These are phyloP conservation scores for Ennomos fuscantarius DNA, from an alignment of 2,888 invertebrate species.

Conservation along the genomic window DNA sequence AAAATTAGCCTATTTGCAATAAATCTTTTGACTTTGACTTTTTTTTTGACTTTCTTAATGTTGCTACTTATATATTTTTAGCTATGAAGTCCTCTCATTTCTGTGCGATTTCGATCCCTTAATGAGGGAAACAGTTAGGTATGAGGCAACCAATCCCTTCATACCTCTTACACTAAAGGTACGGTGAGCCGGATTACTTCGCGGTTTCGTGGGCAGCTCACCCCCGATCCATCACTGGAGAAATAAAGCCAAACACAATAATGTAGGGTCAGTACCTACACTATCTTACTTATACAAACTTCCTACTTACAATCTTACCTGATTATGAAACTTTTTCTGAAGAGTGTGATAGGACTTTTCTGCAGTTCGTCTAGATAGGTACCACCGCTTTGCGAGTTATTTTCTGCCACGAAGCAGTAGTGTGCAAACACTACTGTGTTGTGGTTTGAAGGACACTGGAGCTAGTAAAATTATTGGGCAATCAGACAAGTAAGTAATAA, in stretches of 20 bases:
- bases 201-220: slow-evolving; percentile 39
- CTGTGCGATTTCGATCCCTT: slow-evolving; percentile 66
- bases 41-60: too few relatives aligned
- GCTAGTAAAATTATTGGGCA: too few relatives aligned
- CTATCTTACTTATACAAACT: neutral
- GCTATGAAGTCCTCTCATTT: slow-evolving; percentile 66
- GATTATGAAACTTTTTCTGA: slow-evolving; percentile 11
- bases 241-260: slow-evolving; percentile 15
- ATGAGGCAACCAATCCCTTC: slow-evolving; percentile 14
- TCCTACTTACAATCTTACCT: neutral
- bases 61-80: slow-evolving; percentile 43
- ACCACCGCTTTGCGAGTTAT: too few relatives aligned
- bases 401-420: too few relatives aligned
- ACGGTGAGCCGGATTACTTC: slow-evolving; percentile 29
- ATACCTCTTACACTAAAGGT: too few relatives aligned
- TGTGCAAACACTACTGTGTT: too few relatives aligned
- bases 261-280: slow-evolving; percentile 8
- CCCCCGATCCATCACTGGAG: slow-evolving; percentile 28
- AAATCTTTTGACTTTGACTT: too few relatives aligned
- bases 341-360: slow-evolving; percentile 4
- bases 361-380: too few relatives aligned
- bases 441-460: too few relatives aligned
- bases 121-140: slow-evolving; percentile 60
- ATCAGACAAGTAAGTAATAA: too few relatives aligned
- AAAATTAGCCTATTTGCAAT: too few relatives aligned